These are phyloP conservation scores for Diachasma alloeum DNA, from an alignment of 1,140 invertebrate species.

Conservation along the genomic window DNA sequence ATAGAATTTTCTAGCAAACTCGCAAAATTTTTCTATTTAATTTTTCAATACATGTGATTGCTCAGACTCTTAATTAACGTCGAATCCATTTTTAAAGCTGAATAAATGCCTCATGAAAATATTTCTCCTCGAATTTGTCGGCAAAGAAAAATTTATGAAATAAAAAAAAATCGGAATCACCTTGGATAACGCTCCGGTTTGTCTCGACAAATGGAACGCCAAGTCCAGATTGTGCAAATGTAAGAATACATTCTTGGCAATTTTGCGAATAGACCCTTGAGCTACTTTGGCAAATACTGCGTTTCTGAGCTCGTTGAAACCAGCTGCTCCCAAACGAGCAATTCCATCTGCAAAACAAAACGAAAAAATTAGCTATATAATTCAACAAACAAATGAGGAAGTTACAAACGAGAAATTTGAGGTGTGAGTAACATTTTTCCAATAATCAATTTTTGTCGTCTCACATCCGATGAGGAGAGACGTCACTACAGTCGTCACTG, in stretches of 20 bases:
- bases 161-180: slow-evolving; percentile 53
- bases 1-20: too few species aligned
- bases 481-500: slow-evolving; percentile 76
- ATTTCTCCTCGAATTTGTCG: too few species aligned
- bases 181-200: slow-evolving; percentile 91
- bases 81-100: too few species aligned
- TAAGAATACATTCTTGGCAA: slow-evolving; percentile 96
- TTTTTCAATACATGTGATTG: too few species aligned
- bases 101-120: too few species aligned
- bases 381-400: neutral
- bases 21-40: too few species aligned
- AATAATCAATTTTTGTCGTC: slow-evolving; percentile 52
- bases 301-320: slow-evolving; percentile 96
- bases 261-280: slow-evolving; percentile 93
- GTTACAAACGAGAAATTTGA: too few species aligned
- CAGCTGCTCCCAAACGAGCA: slow-evolving; percentile 86
- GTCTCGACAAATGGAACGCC: slow-evolving; percentile 90
- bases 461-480: slow-evolving; percentile 91
- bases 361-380: neutral
- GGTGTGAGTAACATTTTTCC: neutral
- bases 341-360: slow-evolving; percentile 81
- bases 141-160: too few species aligned
- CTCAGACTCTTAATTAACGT: too few species aligned
- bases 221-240: slow-evolving; percentile 97
- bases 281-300: slow-evolving; percentile 99